Conservation (phyloP, 2,113 vertebrate genomes). For the Toxostoma redivivum region DNA sequence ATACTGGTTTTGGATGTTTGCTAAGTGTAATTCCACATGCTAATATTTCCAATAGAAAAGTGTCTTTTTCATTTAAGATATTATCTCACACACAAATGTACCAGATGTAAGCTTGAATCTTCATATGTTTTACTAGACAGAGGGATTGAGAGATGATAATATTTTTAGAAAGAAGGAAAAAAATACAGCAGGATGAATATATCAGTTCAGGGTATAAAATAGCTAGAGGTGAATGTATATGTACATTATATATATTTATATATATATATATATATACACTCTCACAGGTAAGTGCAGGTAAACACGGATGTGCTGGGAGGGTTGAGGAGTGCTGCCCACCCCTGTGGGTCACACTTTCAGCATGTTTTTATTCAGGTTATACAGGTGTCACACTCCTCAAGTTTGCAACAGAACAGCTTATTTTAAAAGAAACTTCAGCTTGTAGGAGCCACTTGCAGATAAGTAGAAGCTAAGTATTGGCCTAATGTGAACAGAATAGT, state of each 20-base stretch:
- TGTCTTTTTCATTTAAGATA: neutral
- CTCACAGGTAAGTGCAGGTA: neutral
- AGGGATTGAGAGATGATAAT: neutral
- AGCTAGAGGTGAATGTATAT: neutral
- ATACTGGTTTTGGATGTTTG: neutral
- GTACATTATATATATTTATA: neutral
- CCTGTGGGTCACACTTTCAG: rapidly evolving
- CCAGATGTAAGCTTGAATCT: neutral
- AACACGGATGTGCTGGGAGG: rapidly evolving
- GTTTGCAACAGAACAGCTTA: neutral
- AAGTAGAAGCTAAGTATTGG: neutral
- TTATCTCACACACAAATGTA: neutral
- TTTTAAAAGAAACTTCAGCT: neutral
- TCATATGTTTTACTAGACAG: neutral
- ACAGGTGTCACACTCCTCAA: rapidly evolving
- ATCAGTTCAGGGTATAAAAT: neutral
- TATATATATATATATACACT: too few relatives aligned
- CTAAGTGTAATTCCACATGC: neutral
- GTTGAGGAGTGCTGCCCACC: neutral
- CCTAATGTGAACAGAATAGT: neutral
- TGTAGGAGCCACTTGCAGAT: neutral
- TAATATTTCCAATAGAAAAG: neutral
- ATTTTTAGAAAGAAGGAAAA: neutral
- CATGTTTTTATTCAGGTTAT: rapidly evolving
- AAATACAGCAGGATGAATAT: neutral